Evolutionary conservation across 2,113 vertebrate species (phyloP), one percentile per base, ranked within the genome.

Genomic region (Nerophis lumbriciformis): DNA sequence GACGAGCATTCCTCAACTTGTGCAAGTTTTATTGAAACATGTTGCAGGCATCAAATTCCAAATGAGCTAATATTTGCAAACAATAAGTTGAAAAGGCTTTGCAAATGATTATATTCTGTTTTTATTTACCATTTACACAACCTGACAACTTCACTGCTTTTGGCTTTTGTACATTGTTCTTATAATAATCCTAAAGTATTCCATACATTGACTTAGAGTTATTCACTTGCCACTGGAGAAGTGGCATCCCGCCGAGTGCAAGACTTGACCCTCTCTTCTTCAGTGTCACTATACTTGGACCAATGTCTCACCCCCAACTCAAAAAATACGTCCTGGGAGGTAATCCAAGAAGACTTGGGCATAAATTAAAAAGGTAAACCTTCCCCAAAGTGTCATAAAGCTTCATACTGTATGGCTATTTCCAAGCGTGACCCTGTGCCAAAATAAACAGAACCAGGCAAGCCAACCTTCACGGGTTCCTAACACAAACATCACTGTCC

Each of bases 331-430:
- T 67, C 21, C 38, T 39, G 49, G 66, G 65, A 72, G 36, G 77
- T 82, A 82, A 87, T 71, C 69, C 70, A 84, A 81, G 78, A 77
- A 68, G 44, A 45, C 56, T 56, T 15, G 63, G 47, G 55, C 69
- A 73, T 82, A 81, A 74, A 83, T 84, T 83, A 83, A 68, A 73
- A 39, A 61, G 61, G 76, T 73, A 77, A 78, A 73, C 3, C 12
- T 65, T 74, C 10, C 58, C 67, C 61, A 9, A 71, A 71, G 52
- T 68, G 63, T 13, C 45, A 50, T 62, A 6, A 53, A 70, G 61
- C 54, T 63, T 66, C 51, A 71, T 50, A 62, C 62, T 49, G 65
- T 7, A 6, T 48, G 45, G 21, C 68, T 2, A 38, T 42, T 48
- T 53, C 7, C 16, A 61, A 10, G 8, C 14, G 62, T 67, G 37